These are phyloP conservation scores for Microplitis deprimator DNA, from an alignment of 2,888 invertebrate species.

Conservation along the genomic window DNA sequence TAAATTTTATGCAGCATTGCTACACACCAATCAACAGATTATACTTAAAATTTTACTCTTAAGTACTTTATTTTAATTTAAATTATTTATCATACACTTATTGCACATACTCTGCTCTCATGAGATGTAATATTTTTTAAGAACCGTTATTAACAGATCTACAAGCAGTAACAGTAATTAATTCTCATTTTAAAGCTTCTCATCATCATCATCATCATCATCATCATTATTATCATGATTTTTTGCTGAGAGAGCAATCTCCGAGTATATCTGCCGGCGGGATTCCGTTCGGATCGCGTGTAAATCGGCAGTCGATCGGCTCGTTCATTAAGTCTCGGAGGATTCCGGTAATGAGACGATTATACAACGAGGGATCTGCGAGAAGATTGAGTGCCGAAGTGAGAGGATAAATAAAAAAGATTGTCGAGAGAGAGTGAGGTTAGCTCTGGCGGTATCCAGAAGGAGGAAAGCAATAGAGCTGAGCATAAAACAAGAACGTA, in stretches of 20 bases:
- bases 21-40: neutral
- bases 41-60: neutral
- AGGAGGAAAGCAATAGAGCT: neutral
- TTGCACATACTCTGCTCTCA: too few species aligned
- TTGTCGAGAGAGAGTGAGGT: neutral
- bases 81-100: too few species aligned
- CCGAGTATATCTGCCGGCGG: neutral
- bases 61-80: too few species aligned
- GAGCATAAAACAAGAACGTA: neutral
- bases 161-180: neutral
- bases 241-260: neutral
- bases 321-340: slow-evolving; percentile 17
- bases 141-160: neutral
- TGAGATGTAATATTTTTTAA: neutral
- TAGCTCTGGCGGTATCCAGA: neutral
- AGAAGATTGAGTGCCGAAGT: neutral
- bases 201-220: neutral
- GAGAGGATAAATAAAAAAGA: neutral
- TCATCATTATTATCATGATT: neutral
- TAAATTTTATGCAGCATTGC: neutral
- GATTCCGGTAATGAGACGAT: slow-evolving; percentile 20
- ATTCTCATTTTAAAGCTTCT: neutral
- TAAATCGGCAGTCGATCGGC: slow-evolving; percentile 16
- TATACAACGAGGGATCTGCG: neutral
- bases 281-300: slow-evolving; percentile 11